Conservation (phyloP, 2,888 invertebrate species). For the Anoncus sp. region DNA sequence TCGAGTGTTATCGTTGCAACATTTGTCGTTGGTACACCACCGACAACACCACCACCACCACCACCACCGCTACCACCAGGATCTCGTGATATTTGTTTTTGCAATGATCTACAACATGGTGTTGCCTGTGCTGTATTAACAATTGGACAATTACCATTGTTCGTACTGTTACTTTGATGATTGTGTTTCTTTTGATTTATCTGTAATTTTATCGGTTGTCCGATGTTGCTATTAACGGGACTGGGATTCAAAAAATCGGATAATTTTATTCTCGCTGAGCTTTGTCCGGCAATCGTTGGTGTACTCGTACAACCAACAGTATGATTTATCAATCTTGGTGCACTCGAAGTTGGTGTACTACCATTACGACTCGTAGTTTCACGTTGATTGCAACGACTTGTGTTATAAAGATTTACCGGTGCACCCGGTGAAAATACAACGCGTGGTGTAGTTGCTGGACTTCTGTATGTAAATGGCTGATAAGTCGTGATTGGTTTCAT, state of each 20-base stretch:
- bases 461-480: constrained; percentile 80
- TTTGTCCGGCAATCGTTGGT: constrained; percentile 71
- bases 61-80: constrained; percentile 75
- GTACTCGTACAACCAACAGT: constrained; percentile 71
- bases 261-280: constrained; percentile 76
- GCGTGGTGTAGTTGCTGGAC: constrained; percentile 75
- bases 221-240: constrained; percentile 43
- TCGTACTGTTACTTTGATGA: not conserved
- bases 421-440: constrained; percentile 79
- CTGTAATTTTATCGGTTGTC: constrained; percentile 79
- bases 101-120: constrained; percentile 84
- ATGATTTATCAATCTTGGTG: constrained; percentile 78
- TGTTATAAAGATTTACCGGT: constrained; percentile 80
- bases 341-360: constrained; percentile 76
- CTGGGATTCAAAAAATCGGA: constrained; percentile 76
- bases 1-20: constrained; percentile 89
- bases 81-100: constrained; percentile 84
- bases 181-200: constrained; percentile 78
- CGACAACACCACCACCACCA: constrained; percentile 69
- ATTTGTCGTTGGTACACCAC: constrained; percentile 76
- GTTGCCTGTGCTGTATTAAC: constrained; percentile 66
- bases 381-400: constrained; percentile 74
- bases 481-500: constrained; percentile 79
- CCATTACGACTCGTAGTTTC: constrained; percentile 67
- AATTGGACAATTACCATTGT: constrained; percentile 58